A percentile compares a stretch with the other conserved stretches of the same genome.
phyloP scores from a whole-genome alignment of 2,113 vertebrate genomes.

The Turnix velox region DNA sequence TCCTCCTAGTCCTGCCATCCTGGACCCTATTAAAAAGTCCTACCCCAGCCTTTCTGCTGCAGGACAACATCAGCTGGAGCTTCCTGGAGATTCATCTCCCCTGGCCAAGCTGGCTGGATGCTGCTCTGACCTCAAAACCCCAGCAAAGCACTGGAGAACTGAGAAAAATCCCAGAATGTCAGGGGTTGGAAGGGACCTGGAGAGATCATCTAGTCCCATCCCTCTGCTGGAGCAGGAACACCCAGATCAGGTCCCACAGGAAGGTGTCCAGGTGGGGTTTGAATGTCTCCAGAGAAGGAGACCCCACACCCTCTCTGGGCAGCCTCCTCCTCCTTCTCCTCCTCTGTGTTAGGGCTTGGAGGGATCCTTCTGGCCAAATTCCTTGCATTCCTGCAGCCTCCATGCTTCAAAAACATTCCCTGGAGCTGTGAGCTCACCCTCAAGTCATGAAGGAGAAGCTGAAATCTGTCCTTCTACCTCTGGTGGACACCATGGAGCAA shows the following conservation, averaged over 20 bases:
- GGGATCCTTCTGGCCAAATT: slow-evolving; percentile 31
- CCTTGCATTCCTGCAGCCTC: slow-evolving; percentile 55
- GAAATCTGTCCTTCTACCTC: not conserved
- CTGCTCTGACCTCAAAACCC: not conserved
- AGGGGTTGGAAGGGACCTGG: too few relatives aligned
- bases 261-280: too few relatives aligned
- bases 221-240: too few relatives aligned
- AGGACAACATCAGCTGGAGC: not conserved
- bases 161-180: too few relatives aligned
- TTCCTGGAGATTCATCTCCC: not conserved
- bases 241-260: too few relatives aligned
- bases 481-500: not conserved
- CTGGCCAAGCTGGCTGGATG: not conserved
- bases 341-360: not conserved
- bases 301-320: too few relatives aligned
- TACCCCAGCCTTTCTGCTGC: too few relatives aligned
- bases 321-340: not conserved
- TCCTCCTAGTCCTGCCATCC: too few relatives aligned
- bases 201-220: too few relatives aligned
- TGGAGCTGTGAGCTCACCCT: not conserved
- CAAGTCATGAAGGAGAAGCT: not conserved
- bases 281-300: too few relatives aligned
- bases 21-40: too few relatives aligned
- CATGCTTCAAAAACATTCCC: not conserved
- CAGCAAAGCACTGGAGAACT: not conserved